Conservation (phyloP, 2,797 vertebrate species). For the Melanotaenia boesemani region DNA sequence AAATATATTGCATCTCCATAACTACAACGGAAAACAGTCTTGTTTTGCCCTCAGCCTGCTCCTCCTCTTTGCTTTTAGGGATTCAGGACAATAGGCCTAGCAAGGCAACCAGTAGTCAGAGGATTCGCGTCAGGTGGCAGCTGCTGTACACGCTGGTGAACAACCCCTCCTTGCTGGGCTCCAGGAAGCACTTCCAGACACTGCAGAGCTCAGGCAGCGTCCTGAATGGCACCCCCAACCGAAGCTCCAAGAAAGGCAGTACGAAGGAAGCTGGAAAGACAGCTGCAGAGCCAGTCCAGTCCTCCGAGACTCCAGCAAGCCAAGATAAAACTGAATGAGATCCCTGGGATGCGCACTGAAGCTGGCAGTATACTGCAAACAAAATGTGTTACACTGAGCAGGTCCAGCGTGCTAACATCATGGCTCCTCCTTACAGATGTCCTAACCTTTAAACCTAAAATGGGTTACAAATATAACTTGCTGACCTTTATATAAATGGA, state of each 20-base stretch:
- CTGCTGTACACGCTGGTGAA: slow-evolving; percentile 92
- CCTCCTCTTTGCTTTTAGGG: slow-evolving; percentile 79
- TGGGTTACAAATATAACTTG: neutral
- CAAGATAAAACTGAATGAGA: slow-evolving; percentile 52
- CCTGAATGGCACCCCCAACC: slow-evolving; percentile 78
- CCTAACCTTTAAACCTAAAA: neutral
- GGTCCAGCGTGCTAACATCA: too few relatives aligned
- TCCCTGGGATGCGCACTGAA: accelerated
- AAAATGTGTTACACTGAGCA: neutral
- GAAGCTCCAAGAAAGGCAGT: slow-evolving; percentile 63
- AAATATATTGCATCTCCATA: too few relatives aligned
- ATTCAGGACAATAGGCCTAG: slow-evolving; percentile 77
- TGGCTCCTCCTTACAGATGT: neutral
- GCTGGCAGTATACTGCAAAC: neutral
- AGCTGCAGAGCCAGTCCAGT: slow-evolving; percentile 19
- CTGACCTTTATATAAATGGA: neutral
- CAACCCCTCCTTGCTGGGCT: slow-evolving; percentile 89
- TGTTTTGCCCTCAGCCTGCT: slow-evolving; percentile 43
- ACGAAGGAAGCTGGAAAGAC: slow-evolving; percentile 49
- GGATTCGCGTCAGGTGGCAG: slow-evolving; percentile 85
- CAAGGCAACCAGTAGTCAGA: slow-evolving; percentile 58
- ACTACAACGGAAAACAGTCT: neutral
- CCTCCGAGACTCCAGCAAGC: slow-evolving; percentile 6
- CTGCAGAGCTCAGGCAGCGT: slow-evolving; percentile 71
- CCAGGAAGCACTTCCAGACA: slow-evolving; percentile 88